Base-by-base conservation (phyloP, 2,888 invertebrate genomes). In the Cephus pulcher region DNA sequence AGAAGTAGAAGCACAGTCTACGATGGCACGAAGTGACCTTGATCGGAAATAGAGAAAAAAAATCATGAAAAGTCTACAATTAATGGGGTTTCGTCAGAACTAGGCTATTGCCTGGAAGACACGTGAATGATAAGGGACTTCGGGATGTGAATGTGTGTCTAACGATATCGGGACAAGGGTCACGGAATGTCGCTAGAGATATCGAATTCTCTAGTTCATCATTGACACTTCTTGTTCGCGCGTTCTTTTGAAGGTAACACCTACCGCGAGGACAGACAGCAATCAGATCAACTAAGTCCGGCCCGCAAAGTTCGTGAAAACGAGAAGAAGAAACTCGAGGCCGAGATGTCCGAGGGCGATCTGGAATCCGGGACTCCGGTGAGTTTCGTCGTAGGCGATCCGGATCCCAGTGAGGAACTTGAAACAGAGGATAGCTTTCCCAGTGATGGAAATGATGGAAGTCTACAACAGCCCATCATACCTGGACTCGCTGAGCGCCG, bases 401-500 rank as follows among this genome's bases (percentile, higher is more conserved):
- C 89, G 40, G 88, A 88, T 78, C 86, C 86, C 75, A 87, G 82
- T 78, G 89, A 89, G 78, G 87, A 88, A 75, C 86, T 86, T 76
- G 91, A 91, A 82, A 89, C 85, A 70, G 89, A 88, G 80, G 91
- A 91, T 84, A 91, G 87, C 79, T 91, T 91, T 80, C 91, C 91
- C 32, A 82, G 82, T 73, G 87, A 87, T 11, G 85, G 84, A 73
- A 82, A 83, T 80, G 86, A 89, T 79, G 79, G 75, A 34, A 77
- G 79, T 73, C 82, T 80, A 78, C 89, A 86, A 79, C 87, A 86
- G 75, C 84, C 83, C 78, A 74, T 82, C 74, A 75, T 86, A 77
- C 88, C 89, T 33, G 92, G 92, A 80, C 87, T 92, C 80, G 89
- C 90, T 76, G 93, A 93, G 83, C 91, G 92, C 73, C 91, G 93